Evolutionary conservation across 1,140 invertebrate species (phyloP).

Genomic region (Scaptomyza graminum): DNA sequence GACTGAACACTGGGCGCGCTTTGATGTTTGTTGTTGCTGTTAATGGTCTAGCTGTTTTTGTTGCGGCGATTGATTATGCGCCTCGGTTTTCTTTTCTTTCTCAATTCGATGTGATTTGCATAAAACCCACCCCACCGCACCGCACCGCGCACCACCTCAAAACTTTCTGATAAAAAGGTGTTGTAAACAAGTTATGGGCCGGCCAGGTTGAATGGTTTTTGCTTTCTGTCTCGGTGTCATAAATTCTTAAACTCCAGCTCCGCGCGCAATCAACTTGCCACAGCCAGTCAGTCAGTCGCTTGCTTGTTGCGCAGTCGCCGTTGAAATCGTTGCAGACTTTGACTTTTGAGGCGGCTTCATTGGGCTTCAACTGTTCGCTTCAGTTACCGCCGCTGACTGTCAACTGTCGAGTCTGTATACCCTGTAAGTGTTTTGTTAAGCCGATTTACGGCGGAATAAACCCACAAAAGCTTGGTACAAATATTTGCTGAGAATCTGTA

Average conservation of each 20-base stretch:
- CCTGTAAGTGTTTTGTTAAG: not conserved
- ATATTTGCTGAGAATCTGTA: too few species aligned
- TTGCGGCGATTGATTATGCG: constrained; percentile 40
- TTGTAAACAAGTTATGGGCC: constrained; percentile 43
- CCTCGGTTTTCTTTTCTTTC: constrained; percentile 38
- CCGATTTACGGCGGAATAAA: too few species aligned
- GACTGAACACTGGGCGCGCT: constrained; percentile 43
- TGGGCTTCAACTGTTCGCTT: constrained; percentile 17
- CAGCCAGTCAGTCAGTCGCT: not conserved
- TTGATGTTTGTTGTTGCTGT: constrained; percentile 57
- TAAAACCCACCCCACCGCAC: constrained; percentile 19
- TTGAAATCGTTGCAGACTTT: not conserved
- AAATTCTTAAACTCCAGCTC: constrained; percentile 37
- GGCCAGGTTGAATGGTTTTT: not conserved
- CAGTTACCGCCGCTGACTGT: constrained; percentile 38
- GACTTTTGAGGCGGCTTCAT: constrained; percentile 29
- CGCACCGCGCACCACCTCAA: not conserved
- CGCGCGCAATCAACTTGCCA: constrained; percentile 26
- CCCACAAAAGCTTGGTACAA: too few species aligned
- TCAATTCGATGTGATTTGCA: constrained; percentile 68
- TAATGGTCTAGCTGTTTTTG: constrained; percentile 3
- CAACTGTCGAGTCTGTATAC: constrained; percentile 28
- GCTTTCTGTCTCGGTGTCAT: constrained; percentile 20
- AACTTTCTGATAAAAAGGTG: constrained; percentile 27
- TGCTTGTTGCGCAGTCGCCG: constrained; percentile 33